These are phyloP conservation scores for Pseudotriccus pelzelni DNA, from an alignment of 2,797 vertebrate genomes.

Conservation along the genomic window DNA sequence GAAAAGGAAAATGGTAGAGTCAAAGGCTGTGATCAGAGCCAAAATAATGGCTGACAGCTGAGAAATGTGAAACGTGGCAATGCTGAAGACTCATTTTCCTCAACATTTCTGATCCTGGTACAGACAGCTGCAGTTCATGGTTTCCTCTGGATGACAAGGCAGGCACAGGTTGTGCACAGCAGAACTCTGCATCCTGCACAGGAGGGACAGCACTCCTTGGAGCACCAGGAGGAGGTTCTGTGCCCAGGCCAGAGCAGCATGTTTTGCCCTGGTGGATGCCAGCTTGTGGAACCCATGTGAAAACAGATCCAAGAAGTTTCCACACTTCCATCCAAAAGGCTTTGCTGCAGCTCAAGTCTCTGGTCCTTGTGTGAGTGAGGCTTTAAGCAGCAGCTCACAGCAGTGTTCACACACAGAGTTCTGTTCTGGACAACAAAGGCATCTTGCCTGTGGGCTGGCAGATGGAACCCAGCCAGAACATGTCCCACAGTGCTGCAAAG, in stretches of 20 bases:
- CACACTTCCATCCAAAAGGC: background rate
- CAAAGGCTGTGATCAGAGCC: background rate
- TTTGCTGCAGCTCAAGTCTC: background rate
- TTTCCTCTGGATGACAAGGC: background rate
- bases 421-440: constrained; percentile 26
- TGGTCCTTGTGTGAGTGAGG: background rate
- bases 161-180: background rate
- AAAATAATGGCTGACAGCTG: background rate
- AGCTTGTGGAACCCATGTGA: background rate
- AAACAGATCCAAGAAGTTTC: background rate
- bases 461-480: background rate
- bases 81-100: background rate
- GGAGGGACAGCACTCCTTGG: background rate
- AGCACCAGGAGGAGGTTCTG: background rate
- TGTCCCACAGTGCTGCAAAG: background rate
- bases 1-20: background rate
- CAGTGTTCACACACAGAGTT: background rate
- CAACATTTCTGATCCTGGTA: background rate
- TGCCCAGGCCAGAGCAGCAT: background rate
- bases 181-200: background rate
- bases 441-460: background rate
- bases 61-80: background rate
- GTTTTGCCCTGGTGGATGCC: background rate
- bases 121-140: background rate
- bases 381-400: background rate